Evolutionary conservation across 2,888 invertebrate species (phyloP), one percentile per base, ranked within the genome.

Genomic region (Sericinus montela): DNA sequence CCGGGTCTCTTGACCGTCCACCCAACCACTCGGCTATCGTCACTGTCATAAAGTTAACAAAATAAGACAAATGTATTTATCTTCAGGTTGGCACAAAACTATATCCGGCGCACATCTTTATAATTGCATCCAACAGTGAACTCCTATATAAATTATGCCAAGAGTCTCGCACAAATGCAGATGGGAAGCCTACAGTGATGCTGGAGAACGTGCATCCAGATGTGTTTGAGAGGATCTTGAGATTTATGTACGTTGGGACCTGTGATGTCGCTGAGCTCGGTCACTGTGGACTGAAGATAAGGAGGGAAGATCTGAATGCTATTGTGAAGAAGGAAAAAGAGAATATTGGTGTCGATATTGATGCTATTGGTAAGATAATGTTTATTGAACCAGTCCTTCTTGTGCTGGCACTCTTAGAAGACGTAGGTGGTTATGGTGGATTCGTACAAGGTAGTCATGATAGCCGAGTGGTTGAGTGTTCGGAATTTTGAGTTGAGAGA

Each of bases 41-140:
- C 19, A 19, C n/a, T 3, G 19, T 19, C 19, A 19, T 5, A 19
- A 3, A 2, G 2, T 19, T 19, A 19, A 19, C 2, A 19, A 19
- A 19, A 19, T 19, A n/a, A n/a, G n/a, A n/a, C n/a, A n/a, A n/a
- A n/a, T 19, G 19, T 5, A 25, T 32, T 14, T 11, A 25, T 8
- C 47, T 16, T 16, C 65, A 93, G 92, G 83, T 93, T 28, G 92
- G 91, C 23, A 73, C 85, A 45, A 89, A 90, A 57, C 72, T 71
- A 1, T 94, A 92, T 77, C 91, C 93, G 0, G 94, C 93, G 0
- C 96, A 97, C 74, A 91, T 91, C 58, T 95, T 91, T 72, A 91
- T 97, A 43, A 71, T 96, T 0, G 91, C 92, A 0, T 90, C 90
- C 0, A 89, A 91, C 55, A 93, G 93, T 51, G 90, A 92, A 6